Evolutionary conservation across 1,140 invertebrate genomes (phyloP), one percentile per base, ranked within the genome.

Genomic region (Drosophila quadrilineata): DNA sequence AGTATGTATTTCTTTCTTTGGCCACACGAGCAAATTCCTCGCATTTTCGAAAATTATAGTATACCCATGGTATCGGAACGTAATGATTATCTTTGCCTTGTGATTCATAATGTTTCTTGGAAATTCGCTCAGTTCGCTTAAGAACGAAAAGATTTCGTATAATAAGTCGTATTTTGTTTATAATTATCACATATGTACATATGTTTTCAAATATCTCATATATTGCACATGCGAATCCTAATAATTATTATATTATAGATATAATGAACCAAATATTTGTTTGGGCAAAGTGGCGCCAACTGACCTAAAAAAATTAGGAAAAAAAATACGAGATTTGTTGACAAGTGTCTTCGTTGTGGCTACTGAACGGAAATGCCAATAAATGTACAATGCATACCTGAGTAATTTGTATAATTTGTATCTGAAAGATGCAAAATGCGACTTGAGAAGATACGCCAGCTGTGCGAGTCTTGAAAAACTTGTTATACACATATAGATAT

Each of bases 11-110:
- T n/a, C n/a, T n/a, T n/a, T n/a, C n/a, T 24, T 60, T 64, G 38
- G 79, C 66, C 79, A 85, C 79, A 85, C 79, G 79, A 85, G 54
- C 71, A 16, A 31, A 85, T 85, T 85, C 80, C 53, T 79, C 5
- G 40, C 50, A 85, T 85, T 29, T 36, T 77, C 62, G 29, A n/a
- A 52, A 48, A 52, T 31, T 66, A 68, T 67, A 63, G 21, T 33
- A 63, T 52, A 67, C n/a, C n/a, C n/a, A 12, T 24, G 14, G 33
- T 63, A 64, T 57, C 14, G 46, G 24, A 54, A 58, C 31, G 62
- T 58, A 45, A 29, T 53, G 19, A 50, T 41, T 52, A 38, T 50
- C 49, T 74, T 75, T 57, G 36, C 21, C 4, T 16, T 43, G 22
- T 85, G 79, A 85, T n/a, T 85, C 79, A 85, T 16, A 10, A 10